A percentile compares a stretch with the other conserved stretches of the same genome.
These are phyloP conservation scores for Helobdella robusta DNA, from an alignment of 2,888 invertebrate genomes.

Conservation along the genomic window DNA sequence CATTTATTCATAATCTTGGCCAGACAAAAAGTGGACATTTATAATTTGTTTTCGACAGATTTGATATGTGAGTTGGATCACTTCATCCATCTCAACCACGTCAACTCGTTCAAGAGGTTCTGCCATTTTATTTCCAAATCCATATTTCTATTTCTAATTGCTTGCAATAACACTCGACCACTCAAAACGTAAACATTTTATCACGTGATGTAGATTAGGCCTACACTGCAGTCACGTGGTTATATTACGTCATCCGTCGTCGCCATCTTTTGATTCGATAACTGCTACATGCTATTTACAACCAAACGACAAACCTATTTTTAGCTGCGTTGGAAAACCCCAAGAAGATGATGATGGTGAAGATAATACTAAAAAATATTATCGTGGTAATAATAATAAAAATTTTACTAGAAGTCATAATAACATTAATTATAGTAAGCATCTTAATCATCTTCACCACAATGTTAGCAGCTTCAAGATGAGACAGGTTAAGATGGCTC, in stretches of 20 bases:
- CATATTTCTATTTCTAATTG: too few relatives aligned
- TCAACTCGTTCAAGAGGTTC: slow-evolving; percentile 10
- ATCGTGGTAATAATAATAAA: too few relatives aligned
- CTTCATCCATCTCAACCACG: slow-evolving; percentile 16
- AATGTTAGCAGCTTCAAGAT: too few relatives aligned
- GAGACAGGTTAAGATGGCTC: too few relatives aligned
- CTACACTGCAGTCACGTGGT: background rate
- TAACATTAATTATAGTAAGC: too few relatives aligned
- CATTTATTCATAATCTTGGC: background rate
- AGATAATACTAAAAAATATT: too few relatives aligned
- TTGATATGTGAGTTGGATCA: slow-evolving; percentile 23
- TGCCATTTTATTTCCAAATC: too few relatives aligned
- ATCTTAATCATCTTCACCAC: too few relatives aligned
- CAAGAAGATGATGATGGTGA: too few relatives aligned
- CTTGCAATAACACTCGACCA: background rate
- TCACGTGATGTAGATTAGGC: background rate
- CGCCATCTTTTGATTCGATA: background rate
- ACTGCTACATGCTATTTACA: background rate
- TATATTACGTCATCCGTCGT: background rate
- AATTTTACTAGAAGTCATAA: too few relatives aligned
- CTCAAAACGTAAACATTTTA: background rate
- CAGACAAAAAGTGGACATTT: background rate
- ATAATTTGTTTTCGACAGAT: slow-evolving; percentile 11
- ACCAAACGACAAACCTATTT: background rate
- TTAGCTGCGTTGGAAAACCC: slow-evolving; percentile 3